Evolutionary conservation across 2,113 vertebrate genomes (phyloP).

Genomic region (Mormyrus lacerda): DNA sequence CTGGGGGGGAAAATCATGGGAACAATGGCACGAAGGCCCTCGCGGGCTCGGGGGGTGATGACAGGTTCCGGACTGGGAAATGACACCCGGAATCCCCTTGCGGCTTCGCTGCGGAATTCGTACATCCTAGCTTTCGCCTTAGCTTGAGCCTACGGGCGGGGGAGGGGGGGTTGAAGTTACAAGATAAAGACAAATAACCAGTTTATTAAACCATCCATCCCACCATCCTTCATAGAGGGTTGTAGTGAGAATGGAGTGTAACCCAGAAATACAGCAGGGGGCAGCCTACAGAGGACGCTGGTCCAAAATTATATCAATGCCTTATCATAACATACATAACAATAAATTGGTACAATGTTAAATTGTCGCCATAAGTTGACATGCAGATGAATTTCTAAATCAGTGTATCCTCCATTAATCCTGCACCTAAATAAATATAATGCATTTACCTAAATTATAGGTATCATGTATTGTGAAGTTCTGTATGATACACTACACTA

Average conservation of each 20-base stretch:
- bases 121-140: constrained; percentile 88
- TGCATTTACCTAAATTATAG: neutral
- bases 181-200: neutral
- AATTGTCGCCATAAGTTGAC: neutral
- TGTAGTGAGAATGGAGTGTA: neutral
- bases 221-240: neutral
- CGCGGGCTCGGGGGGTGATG: constrained; percentile 78
- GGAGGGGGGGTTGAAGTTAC: neutral
- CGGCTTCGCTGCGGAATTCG: constrained; percentile 78
- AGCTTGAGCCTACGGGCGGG: constrained; percentile 59
- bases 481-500: neutral
- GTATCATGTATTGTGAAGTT: neutral
- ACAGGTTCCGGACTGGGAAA: constrained; percentile 79
- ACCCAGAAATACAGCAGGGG: neutral
- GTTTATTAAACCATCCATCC: neutral
- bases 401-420: neutral
- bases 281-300: neutral
- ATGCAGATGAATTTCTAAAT: neutral
- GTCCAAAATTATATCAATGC: neutral
- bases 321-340: neutral
- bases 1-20: constrained; percentile 68
- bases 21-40: constrained; percentile 83
- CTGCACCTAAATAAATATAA: neutral
- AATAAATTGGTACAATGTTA: neutral
- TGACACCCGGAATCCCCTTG: constrained; percentile 74